A percentile compares a stretch with the other conserved stretches of the same genome.
phyloP scores from a whole-genome alignment of 92 coral and sea anemone genomes.

The Porites cylindrica region DNA sequence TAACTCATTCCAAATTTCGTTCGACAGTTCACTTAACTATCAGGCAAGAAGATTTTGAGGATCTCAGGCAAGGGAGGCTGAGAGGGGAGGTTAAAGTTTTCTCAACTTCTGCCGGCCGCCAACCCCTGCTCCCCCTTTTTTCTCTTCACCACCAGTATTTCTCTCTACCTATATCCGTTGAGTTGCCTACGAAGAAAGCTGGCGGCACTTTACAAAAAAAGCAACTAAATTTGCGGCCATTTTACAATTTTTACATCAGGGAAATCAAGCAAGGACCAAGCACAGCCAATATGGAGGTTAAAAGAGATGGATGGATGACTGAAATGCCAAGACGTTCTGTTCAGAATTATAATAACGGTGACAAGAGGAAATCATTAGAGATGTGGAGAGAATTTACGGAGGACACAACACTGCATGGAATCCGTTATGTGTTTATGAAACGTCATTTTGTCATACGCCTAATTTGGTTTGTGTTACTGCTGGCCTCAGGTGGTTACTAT shows the following conservation, averaged over 20 bases:
- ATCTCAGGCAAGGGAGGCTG: no score
- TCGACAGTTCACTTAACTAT: no score
- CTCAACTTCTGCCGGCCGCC: no score
- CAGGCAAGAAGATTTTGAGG: no score
- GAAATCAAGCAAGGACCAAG: neutral
- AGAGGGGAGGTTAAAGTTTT: no score
- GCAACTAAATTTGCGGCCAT: neutral
- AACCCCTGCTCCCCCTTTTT: no score
- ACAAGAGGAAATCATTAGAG: neutral
- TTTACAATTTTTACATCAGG: neutral
- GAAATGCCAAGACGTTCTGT: neutral
- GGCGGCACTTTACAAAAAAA: no score
- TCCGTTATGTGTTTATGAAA: slow-evolving; percentile 57
- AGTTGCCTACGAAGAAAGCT: no score
- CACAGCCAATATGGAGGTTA: neutral
- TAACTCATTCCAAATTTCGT: no score
- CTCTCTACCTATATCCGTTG: no score
- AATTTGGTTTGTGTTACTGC: slow-evolving; percentile 40
- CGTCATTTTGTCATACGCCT: slow-evolving; percentile 37
- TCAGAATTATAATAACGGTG: neutral
- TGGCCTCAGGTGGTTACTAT: slow-evolving; percentile 41
- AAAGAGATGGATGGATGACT: neutral
- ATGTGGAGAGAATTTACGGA: slow-evolving; percentile 48
- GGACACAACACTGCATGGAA: slow-evolving; percentile 57
- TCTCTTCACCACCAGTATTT: no score